Evolutionary conservation across 2,888 invertebrate genomes (phyloP).

Genomic region (Cerceris ruficornis): DNA sequence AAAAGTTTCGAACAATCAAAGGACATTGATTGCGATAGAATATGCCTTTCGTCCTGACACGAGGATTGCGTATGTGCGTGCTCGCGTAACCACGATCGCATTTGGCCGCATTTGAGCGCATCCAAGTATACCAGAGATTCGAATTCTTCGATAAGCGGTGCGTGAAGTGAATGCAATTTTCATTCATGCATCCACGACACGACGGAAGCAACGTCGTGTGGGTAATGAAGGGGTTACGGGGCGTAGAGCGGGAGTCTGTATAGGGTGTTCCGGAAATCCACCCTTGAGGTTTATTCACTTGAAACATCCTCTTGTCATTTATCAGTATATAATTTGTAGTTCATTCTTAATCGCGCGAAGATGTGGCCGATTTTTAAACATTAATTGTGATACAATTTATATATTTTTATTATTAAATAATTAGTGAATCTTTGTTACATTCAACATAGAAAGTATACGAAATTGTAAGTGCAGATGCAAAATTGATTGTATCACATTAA

Average conservation of each 20-base stretch:
- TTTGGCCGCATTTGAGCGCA: constrained; percentile 30
- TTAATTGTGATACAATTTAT: no score
- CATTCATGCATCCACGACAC: constrained; percentile 65
- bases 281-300: neutral
- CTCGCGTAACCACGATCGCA: constrained; percentile 29
- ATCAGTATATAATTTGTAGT: no score
- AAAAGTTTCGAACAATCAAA: neutral
- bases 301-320: neutral
- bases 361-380: no score
- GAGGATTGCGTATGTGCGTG: constrained; percentile 8
- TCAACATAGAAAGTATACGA: no score
- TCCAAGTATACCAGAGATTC: constrained; percentile 18
- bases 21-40: constrained; percentile 3
- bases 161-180: constrained; percentile 61
- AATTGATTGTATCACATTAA: no score
- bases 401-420: no score
- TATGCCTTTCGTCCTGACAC: constrained; percentile 18
- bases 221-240: constrained; percentile 33
- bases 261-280: constrained; percentile 26
- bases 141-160: constrained; percentile 38
- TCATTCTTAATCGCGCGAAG: no score
- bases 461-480: no score
- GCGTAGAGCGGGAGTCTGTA: constrained; percentile 17
- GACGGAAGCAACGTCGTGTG: constrained; percentile 36
- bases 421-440: no score